Evolutionary conservation across 2,113 vertebrate genomes (phyloP).

Genomic region (Leptobrachium leishanense): DNA sequence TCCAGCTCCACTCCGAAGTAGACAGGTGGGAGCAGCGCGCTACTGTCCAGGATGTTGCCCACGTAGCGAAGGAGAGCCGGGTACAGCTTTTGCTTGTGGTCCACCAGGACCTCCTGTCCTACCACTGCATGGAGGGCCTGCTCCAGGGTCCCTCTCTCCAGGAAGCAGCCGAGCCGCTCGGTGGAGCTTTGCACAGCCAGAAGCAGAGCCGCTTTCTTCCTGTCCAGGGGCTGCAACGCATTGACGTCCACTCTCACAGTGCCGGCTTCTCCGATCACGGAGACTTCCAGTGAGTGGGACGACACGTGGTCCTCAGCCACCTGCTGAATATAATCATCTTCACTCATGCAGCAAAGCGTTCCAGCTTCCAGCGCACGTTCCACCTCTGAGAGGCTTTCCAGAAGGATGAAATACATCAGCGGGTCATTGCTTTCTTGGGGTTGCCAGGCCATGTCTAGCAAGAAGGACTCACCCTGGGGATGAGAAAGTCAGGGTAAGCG

Average conservation of each 20-base stretch:
- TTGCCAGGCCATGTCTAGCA: background rate
- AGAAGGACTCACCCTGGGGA: too few species aligned
- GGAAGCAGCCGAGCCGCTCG: conserved; percentile 64
- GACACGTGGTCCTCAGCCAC: fast-evolving
- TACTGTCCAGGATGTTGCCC: conserved; percentile 50
- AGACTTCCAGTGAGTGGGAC: conserved; percentile 40
- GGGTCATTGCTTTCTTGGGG: background rate
- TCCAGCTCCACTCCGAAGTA: conserved; percentile 79
- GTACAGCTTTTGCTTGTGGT: conserved; percentile 51
- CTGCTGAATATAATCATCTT: conserved; percentile 34
- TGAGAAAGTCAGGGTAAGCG: background rate
- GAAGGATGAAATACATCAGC: conserved; percentile 71
- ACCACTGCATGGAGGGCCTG: conserved; percentile 50
- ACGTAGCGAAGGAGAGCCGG: conserved; percentile 70
- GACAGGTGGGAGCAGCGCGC: conserved; percentile 37
- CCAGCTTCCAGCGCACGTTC: conserved; percentile 53
- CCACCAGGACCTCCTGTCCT: conserved; percentile 57
- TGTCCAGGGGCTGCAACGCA: conserved; percentile 51
- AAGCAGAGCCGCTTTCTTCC: conserved; percentile 59
- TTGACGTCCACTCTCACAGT: fast-evolving
- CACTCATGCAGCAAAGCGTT: conserved; percentile 58
- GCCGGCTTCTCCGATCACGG: fast-evolving
- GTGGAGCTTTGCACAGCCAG: conserved; percentile 52
- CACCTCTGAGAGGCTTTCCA: conserved; percentile 37
- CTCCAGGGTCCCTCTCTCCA: conserved; percentile 52